Evolutionary conservation across 2,888 invertebrate genomes (phyloP).

Genomic region (Mayetiola destructor): DNA sequence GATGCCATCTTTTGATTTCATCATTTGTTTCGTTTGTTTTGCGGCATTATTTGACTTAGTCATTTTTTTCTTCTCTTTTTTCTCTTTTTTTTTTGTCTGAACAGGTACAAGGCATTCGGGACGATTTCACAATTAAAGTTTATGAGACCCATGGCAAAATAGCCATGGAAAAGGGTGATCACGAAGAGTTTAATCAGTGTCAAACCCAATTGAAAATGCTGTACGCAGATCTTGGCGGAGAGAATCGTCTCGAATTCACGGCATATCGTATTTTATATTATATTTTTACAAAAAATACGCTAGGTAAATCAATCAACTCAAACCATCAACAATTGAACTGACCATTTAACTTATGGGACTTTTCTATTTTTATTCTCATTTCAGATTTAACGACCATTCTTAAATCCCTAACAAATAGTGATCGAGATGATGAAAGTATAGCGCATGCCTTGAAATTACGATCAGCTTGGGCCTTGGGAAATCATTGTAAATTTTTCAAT

Average conservation of each 20-base stretch:
- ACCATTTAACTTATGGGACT: conserved; percentile 6
- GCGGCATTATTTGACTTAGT: not conserved
- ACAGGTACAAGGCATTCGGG: conserved; percentile 91
- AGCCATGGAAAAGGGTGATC: conserved; percentile 94
- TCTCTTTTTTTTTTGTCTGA: conserved; percentile 14
- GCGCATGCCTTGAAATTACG: conserved; percentile 75
- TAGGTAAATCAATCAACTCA: conserved; percentile 46
- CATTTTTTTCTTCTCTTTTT: too few relatives aligned
- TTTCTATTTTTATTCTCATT: conserved; percentile 16
- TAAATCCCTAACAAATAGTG: conserved; percentile 59
- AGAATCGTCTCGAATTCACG: conserved; percentile 80
- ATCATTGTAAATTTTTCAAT: conserved; percentile 84
- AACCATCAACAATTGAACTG: not conserved
- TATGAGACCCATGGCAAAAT: conserved; percentile 98
- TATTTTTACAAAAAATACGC: conserved; percentile 92
- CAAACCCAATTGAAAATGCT: conserved; percentile 95
- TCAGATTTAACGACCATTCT: conserved; percentile 85
- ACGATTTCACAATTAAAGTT: conserved; percentile 89
- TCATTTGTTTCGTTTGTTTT: conserved; percentile 15
- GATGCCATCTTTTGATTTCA: not conserved
- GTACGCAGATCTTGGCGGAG: conserved; percentile 63
- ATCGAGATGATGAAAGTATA: conserved; percentile 68
- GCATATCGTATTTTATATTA: conserved; percentile 95
- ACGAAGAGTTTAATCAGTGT: conserved; percentile 99
- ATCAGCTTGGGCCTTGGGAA: conserved; percentile 85